These are phyloP conservation scores for Drosophila heteroneura DNA, from an alignment of 2,888 invertebrate species.

Conservation along the genomic window DNA sequence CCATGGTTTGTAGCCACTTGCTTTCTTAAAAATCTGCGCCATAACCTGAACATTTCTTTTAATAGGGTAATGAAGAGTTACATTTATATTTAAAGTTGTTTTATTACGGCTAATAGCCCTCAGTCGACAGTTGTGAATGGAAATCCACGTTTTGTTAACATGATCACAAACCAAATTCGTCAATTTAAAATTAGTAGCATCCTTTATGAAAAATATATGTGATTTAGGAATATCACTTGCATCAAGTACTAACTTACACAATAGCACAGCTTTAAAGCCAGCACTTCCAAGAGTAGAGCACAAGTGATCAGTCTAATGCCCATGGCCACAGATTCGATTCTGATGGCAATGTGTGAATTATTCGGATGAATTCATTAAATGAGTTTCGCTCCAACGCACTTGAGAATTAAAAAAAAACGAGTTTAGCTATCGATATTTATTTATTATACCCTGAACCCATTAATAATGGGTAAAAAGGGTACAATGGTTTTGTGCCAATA, in stretches of 20 bases:
- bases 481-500: neutral
- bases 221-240: neutral
- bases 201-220: neutral
- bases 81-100: constrained; percentile 17
- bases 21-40: constrained; percentile 1
- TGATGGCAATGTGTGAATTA: too few relatives aligned
- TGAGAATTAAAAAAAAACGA: neutral
- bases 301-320: neutral
- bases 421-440: too few relatives aligned
- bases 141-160: constrained; percentile 11
- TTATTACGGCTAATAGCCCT: constrained; percentile 28
- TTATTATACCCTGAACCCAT: neutral
- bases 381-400: neutral
- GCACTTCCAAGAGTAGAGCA: neutral
- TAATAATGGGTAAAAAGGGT: neutral
- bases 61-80: neutral
- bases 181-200: constrained; percentile 22
- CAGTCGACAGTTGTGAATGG: constrained; percentile 24
- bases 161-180: constrained; percentile 21
- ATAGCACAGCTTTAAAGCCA: neutral
- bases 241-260: neutral
- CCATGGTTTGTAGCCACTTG: constrained; percentile 44
- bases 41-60: neutral
- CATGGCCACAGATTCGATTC: neutral
- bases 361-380: neutral